A percentile compares a stretch with the other conserved stretches of the same genome.
Evolutionary conservation across 2,113 vertebrate genomes (phyloP).

Genomic region (Sander vitreus): DNA sequence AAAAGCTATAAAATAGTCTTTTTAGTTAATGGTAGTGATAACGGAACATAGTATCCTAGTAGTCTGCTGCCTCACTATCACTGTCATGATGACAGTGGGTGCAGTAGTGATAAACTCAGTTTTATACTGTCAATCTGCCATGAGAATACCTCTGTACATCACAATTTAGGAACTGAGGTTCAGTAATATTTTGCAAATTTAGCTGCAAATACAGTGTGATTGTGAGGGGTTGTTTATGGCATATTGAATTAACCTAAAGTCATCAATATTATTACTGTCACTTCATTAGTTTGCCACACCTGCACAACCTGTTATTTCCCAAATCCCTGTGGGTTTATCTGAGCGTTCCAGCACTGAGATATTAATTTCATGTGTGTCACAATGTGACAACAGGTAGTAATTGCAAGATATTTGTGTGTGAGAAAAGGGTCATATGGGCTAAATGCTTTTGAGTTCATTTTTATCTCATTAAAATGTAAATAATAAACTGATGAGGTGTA

Average conservation of each 20-base stretch:
- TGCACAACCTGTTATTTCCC: constrained; percentile 6
- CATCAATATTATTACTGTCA: neutral
- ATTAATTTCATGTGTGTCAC: constrained; percentile 29
- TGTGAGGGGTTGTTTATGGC: neutral
- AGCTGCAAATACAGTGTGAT: neutral
- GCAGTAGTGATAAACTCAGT: neutral
- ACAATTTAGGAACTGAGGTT: neutral
- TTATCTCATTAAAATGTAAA: constrained; percentile 64
- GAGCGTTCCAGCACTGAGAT: neutral
- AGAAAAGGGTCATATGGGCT: constrained; percentile 6
- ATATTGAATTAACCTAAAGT: constrained; percentile 3
- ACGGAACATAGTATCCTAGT: too few relatives aligned
- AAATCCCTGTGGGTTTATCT: constrained; percentile 19
- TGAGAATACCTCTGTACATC: neutral
- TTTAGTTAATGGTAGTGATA: neutral
- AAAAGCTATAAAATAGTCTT: neutral
- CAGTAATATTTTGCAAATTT: neutral
- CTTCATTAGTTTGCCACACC: constrained; percentile 3
- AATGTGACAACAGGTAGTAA: neutral
- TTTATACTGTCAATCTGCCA: neutral
- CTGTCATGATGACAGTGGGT: neutral
- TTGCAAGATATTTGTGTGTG: neutral
- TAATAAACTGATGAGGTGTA: constrained; percentile 57
- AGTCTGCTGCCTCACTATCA: neutral
- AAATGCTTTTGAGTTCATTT: constrained; percentile 32